Evolutionary conservation across 1,140 invertebrate species (phyloP).

Genomic region (Drosophila aff.): DNA sequence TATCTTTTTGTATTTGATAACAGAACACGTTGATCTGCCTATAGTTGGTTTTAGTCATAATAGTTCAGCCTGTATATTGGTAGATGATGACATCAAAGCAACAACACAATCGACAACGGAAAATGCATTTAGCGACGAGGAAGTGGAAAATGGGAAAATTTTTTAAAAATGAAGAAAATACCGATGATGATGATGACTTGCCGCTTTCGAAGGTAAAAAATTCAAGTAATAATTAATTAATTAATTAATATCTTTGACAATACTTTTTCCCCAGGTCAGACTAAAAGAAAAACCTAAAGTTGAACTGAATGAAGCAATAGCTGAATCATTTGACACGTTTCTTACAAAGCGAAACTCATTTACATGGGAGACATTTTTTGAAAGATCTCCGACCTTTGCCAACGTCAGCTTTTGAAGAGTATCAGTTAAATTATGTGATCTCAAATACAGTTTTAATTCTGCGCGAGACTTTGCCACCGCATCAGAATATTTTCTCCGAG

Average conservation of each 20-base stretch:
- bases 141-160: slow-evolving; percentile 87
- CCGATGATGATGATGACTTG: slow-evolving; percentile 95
- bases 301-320: slow-evolving; percentile 74
- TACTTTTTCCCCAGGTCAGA: slow-evolving; percentile 58
- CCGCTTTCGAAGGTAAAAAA: slow-evolving; percentile 89
- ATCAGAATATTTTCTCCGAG: slow-evolving; percentile 80
- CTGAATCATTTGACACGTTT: slow-evolving; percentile 82
- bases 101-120: slow-evolving; percentile 49
- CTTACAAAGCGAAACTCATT: slow-evolving; percentile 75
- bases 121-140: slow-evolving; percentile 92
- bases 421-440: slow-evolving; percentile 82
- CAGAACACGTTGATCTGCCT: slow-evolving; percentile 55
- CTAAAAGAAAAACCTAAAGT: slow-evolving; percentile 86
- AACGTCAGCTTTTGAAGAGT: slow-evolving; percentile 72
- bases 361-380: slow-evolving; percentile 79
- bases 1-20: neutral
- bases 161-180: slow-evolving; percentile 88
- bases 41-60: slow-evolving; percentile 26
- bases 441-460: slow-evolving; percentile 77
- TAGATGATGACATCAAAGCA: slow-evolving; percentile 71
- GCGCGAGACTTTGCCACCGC: slow-evolving; percentile 80
- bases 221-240: neutral
- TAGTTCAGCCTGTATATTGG: slow-evolving; percentile 18
- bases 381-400: slow-evolving; percentile 79
- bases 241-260: neutral